A percentile compares a stretch with the other conserved stretches of the same genome.
Conservation (phyloP, 2,113 vertebrate species). For the Archilochus colubris region DNA sequence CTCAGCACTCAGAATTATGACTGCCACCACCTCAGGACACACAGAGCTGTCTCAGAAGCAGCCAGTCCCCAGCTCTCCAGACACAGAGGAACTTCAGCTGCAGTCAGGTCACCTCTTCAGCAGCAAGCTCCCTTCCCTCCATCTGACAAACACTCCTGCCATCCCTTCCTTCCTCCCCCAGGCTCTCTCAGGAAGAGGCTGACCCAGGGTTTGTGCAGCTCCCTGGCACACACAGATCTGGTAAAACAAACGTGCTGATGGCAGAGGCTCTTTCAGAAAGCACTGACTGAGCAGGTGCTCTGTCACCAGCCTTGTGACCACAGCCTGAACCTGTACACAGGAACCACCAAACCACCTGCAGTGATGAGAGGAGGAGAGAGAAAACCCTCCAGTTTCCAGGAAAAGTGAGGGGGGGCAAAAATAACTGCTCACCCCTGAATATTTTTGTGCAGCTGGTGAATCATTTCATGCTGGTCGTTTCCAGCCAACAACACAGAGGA, state of each 20-base stretch:
- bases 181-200: background rate
- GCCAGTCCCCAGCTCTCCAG: background rate
- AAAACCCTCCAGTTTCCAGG: background rate
- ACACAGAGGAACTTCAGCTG: background rate
- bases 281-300: background rate
- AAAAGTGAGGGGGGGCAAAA: background rate
- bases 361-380: background rate
- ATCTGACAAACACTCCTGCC: background rate
- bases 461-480: background rate
- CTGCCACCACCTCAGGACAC: background rate
- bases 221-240: background rate
- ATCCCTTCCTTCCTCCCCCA: background rate
- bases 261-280: conserved; percentile 7
- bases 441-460: background rate
- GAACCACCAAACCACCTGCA: background rate
- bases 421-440: background rate
- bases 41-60: background rate
- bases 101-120: background rate
- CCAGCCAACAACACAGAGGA: background rate
- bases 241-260: conserved; percentile 11
- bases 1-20: background rate
- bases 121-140: background rate
- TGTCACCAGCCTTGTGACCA: background rate
- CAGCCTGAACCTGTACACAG: background rate
- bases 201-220: background rate